Evolutionary conservation across 23 tunicate species (phyloP).

Genomic region (Oikopleura dioica): DNA sequence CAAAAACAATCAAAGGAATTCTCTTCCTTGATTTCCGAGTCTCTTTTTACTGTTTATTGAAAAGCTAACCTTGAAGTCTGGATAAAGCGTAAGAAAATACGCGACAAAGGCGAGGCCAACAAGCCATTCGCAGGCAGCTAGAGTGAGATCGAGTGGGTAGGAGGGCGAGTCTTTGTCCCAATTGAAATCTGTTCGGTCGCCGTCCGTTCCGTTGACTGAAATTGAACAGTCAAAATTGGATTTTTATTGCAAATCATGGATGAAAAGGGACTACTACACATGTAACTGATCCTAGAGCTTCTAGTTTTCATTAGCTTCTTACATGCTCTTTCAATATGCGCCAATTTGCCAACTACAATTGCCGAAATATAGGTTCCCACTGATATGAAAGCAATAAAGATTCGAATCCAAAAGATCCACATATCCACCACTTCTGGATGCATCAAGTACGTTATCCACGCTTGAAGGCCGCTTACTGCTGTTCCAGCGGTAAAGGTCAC

Average conservation of each 20-base stretch:
- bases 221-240: too few species aligned
- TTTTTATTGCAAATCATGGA: too few species aligned
- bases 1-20: too few species aligned
- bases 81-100: background rate
- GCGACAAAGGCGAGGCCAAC: background rate
- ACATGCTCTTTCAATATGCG: background rate
- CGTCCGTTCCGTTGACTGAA: background rate
- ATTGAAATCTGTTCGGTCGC: background rate
- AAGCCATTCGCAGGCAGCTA: background rate
- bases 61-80: background rate
- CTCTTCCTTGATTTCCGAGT: too few species aligned
- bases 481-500: background rate
- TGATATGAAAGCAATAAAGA: background rate
- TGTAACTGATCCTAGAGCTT: too few species aligned
- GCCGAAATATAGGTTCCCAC: background rate
- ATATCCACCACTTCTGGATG: background rate
- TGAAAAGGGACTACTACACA: too few species aligned
- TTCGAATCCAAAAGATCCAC: background rate
- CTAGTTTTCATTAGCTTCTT: too few species aligned
- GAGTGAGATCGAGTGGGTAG: background rate
- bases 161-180: background rate
- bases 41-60: too few species aligned
- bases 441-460: background rate
- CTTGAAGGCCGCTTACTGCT: background rate
- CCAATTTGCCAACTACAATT: background rate